Conservation (phyloP, 2,888 invertebrate species). For the Drosophila kambysellisi region DNA sequence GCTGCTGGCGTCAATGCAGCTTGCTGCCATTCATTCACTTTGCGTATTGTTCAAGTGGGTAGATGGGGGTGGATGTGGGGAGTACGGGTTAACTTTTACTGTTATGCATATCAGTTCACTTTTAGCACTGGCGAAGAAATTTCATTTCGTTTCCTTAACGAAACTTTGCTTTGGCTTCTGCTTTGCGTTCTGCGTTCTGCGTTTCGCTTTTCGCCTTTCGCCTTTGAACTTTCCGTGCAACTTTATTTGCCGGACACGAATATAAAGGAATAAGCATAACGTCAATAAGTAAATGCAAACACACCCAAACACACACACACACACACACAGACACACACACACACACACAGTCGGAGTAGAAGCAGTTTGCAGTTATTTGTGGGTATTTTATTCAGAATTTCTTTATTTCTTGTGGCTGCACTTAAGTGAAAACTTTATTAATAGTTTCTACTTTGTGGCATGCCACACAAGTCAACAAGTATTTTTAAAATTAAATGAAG, state of each 20-base stretch:
- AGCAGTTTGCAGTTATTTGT: conserved; percentile 46
- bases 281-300: conserved; percentile 43
- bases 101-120: conserved; percentile 66
- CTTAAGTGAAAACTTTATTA: conserved; percentile 47
- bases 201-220: conserved; percentile 28
- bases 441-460: conserved; percentile 18
- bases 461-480: conserved; percentile 12
- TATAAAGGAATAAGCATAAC: conserved; percentile 50
- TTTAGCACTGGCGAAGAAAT: conserved; percentile 50
- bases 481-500: background rate
- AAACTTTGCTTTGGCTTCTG: conserved; percentile 42
- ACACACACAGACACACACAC: background rate
- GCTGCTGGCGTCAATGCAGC: conserved; percentile 39
- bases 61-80: too few species aligned
- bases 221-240: conserved; percentile 51
- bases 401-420: conserved; percentile 26
- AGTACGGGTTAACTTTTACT: conserved; percentile 27
- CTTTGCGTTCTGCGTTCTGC: conserved; percentile 13
- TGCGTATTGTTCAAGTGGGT: conserved; percentile 14
- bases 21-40: conserved; percentile 50
- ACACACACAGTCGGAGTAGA: conserved; percentile 8
- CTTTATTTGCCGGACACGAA: conserved; percentile 49
- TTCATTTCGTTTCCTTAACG: conserved; percentile 56
- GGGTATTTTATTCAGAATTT: conserved; percentile 31
- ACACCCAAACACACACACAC: background rate